Conservation (phyloP, 2,797 vertebrate species). For the Graptemys geographica region DNA sequence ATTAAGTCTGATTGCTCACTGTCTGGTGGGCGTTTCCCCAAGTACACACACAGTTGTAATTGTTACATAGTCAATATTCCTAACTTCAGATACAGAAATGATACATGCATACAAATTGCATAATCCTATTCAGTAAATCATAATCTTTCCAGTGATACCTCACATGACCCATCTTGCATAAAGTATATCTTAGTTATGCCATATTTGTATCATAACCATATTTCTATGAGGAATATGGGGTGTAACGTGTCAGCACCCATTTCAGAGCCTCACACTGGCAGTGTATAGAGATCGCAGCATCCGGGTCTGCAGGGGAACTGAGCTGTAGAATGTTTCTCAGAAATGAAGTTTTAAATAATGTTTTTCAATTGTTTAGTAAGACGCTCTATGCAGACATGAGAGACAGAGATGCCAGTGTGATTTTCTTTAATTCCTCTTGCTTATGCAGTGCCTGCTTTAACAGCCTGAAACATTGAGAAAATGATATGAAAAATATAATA, state of each 20-base stretch:
- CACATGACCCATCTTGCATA: no score
- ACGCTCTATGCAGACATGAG: neutral
- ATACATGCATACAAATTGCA: no score
- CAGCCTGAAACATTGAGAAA: neutral
- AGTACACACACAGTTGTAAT: no score
- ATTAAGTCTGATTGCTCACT: no score
- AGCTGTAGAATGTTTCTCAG: neutral
- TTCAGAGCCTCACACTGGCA: neutral
- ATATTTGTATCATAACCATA: no score
- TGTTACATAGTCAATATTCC: no score
- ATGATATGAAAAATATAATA: neutral
- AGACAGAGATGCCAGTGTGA: rapidly evolving
- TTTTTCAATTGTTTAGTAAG: neutral
- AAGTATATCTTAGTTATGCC: no score
- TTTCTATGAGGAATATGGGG: no score
- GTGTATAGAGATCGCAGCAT: neutral
- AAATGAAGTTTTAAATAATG: neutral
- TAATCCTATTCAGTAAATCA: no score
- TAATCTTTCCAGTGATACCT: no score
- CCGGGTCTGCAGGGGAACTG: neutral
- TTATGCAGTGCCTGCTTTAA: neutral
- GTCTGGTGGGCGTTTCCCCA: no score
- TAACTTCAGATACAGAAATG: no score
- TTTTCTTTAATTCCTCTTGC: neutral
- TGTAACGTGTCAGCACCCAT: slow-evolving; percentile 2